Evolutionary conservation across 2,113 vertebrate genomes (phyloP).

Genomic region (chimpanzee (Pan troglodytes)): DNA sequence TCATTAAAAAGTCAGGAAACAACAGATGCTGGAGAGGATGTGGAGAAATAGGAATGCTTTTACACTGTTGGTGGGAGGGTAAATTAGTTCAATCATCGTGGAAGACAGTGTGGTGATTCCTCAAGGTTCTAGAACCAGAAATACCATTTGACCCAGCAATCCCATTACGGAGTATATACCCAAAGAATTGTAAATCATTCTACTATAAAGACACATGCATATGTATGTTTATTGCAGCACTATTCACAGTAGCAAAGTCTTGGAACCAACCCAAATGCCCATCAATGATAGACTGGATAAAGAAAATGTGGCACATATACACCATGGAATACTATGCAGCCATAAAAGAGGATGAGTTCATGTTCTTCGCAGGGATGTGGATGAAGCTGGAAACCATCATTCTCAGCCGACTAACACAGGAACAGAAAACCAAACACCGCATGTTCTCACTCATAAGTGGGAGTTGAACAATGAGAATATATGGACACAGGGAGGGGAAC

Average conservation of each 20-base stretch:
- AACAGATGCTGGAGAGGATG: background rate
- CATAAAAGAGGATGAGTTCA: no score
- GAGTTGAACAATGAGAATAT: no score
- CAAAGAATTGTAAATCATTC: background rate
- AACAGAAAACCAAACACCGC: no score
- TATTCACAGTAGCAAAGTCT: background rate
- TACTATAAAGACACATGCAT: background rate
- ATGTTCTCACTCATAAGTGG: no score
- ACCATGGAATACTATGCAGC: no score
- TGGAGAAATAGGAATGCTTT: background rate
- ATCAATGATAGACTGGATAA: no score
- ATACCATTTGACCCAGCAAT: background rate
- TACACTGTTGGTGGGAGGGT: background rate
- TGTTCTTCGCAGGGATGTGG: no score
- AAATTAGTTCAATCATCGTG: background rate
- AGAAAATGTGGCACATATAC: no score
- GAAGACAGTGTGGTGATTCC: background rate
- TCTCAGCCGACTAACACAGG: no score
- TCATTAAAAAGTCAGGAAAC: background rate
- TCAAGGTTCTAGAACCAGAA: background rate
- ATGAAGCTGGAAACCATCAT: no score
- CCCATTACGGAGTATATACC: background rate
- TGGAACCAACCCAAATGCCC: background rate
- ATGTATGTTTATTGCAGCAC: background rate
- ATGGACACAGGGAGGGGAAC: no score